Base-by-base conservation (phyloP, 2,888 invertebrate species). In the Drosophila phalerata region DNA sequence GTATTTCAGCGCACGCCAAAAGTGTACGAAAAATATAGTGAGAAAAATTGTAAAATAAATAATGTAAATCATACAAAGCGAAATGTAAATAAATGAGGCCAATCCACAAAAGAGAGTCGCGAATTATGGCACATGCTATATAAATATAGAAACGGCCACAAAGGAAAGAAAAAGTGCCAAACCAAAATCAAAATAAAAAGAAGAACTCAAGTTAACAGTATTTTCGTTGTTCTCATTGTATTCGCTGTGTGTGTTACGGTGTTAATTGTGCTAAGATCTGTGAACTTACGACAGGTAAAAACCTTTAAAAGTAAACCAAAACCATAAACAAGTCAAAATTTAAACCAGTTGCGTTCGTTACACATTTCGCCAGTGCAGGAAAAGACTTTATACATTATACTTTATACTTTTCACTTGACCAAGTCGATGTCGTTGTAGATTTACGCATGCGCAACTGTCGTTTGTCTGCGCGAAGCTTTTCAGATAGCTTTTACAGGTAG, bases 91-190 rank as follows among this genome's bases (percentile, higher is more conserved):
- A 74, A 88, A 69, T 69, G 78, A 75, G 83, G 89, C 58, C 84
- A 85, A 62, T 66, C 76, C 42, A 61, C 72, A 73, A 70, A 57
- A 47, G 51, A 76, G 70, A 79, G 64, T 73, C 69, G 88, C 77
- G 72, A 82, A 89, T 76, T 89, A 85, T 85, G 82, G 85, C 89
- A 73, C 70, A 60, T 57, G 47, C 58, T 37, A 63, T 87, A 79
- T 73, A 82, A 82, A 88, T 79, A 73, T 43, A 49, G n/a, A 74
- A 64, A 43, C 53, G 55, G 52, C 22, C 37, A 64, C 67, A 67
- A 78, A 63, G 55, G 67, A 83, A 84, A 88, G 70, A 86, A 88
- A 81, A 84, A 82, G 88, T 81, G 81, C n/a, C 58, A 34, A 71
- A 67, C 34, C 38, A 37, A 34, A 60, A 62, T 38, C 55, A 51